Evolutionary conservation across 2,888 invertebrate genomes (phyloP), one percentile per base, ranked within the genome.

Genomic region (Heteromyza rotundicornis): DNA sequence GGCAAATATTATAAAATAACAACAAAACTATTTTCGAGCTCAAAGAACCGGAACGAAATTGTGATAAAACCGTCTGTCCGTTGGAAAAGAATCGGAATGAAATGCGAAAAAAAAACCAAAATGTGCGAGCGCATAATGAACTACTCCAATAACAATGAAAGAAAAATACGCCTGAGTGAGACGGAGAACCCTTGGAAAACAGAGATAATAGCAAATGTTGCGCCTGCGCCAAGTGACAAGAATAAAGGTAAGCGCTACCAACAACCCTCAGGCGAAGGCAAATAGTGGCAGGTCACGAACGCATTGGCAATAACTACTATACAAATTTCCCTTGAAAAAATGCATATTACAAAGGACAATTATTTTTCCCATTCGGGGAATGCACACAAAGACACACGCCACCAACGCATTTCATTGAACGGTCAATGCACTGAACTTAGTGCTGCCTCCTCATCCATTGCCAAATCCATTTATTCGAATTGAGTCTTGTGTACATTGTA

Each of bases 21-120:
- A 3, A 57, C 5, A 49, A 22, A 2, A 49, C 16, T 2, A 20
- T 12, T 23, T 22, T 51, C 24, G n/a, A 17, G 56, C 5, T 56
- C 58, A 58, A 52, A 36, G 22, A 58, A 58, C 52, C 52, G 40
- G 52, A 52, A 58, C 52, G 16, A n/a, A 49, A 57, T 57, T 47
- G 22, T 3, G 27, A 56, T 17, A 24, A 22, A 24, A 17, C n/a
- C n/a, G n/a, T n/a, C n/a, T 12, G 8, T 16, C 7, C 20, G n/a
- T 27, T 19, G 23, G 16, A 50, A 16, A 14, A 2, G 57, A 7
- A 27, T 16, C 20, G 19, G 10, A 44, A 53, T n/a, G n/a, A n/a
- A n/a, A n/a, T n/a, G n/a, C n/a, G n/a, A n/a, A n/a, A n/a, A n/a
- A n/a, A n/a, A n/a, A n/a, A n/a, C n/a, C n/a, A n/a, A 35, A 24